phyloP scores from a whole-genome alignment of 1,140 invertebrate genomes.

The Triops longicaudatus region DNA sequence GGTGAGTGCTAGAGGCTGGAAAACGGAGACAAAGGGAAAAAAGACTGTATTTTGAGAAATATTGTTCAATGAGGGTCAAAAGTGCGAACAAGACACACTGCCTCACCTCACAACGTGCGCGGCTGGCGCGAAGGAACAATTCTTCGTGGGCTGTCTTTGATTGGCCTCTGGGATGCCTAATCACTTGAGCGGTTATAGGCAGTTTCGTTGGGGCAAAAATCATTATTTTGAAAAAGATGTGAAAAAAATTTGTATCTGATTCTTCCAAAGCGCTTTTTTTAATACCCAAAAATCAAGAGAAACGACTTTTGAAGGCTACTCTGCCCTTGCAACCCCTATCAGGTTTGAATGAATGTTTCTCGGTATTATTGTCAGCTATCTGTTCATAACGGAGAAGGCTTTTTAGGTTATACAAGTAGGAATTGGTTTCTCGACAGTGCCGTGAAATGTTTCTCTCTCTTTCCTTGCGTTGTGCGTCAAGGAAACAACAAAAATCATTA shows the following conservation, averaged over 20 bases:
- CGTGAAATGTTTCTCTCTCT: neutral
- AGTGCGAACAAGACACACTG: slow-evolving; percentile 6
- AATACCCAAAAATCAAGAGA: neutral
- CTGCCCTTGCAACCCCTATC: neutral
- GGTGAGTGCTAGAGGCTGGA: neutral
- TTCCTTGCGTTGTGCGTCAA: neutral
- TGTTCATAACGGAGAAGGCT: neutral
- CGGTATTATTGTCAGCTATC: slow-evolving; percentile 4
- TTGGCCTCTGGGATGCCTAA: neutral
- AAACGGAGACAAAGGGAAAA: neutral
- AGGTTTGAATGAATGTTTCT: neutral
- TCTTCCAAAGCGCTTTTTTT: neutral
- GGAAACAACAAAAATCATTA: neutral
- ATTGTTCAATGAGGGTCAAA: neutral
- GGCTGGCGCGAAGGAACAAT: neutral
- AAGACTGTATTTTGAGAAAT: neutral
- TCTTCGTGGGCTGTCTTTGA: neutral
- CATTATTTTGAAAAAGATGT: neutral
- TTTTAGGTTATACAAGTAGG: neutral
- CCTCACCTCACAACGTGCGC: neutral
- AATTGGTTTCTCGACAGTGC: slow-evolving; percentile 2
- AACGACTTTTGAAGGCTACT: neutral
- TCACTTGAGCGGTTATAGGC: neutral
- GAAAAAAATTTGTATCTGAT: slow-evolving; percentile 2
- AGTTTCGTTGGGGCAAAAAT: neutral